Evolutionary conservation across 2,113 vertebrate species (phyloP), one percentile per base, ranked within the genome.

Genomic region (Morone saxatilis): DNA sequence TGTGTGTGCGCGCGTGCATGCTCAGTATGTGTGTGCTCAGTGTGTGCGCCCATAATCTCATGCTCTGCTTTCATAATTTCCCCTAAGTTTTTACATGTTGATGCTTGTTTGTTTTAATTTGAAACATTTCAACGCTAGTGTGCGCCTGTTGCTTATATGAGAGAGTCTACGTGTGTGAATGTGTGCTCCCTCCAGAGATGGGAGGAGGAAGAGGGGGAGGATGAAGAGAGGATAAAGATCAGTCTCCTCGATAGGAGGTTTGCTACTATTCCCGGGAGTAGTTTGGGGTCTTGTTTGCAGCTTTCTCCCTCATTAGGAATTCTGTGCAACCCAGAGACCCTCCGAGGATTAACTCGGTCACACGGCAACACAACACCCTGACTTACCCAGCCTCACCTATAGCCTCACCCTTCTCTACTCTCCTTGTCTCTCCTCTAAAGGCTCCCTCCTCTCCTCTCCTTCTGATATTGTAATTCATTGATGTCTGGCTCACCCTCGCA

Each of bases 271-370:
- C 83, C 90, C 50, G 6, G 38, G 87, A 82, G 88, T 70, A 16
- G 5, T 71, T 40, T 51, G 25, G 40, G 40, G 50, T 86, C 77
- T 83, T 83, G 73, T 90, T 92, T 81, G 86, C 87, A 59, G 84
- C 65, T 76, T 89, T 43, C 66, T 69, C 38, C 40, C 85, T 94
- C 80, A 91, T 95, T 93, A 91, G 78, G 78, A 78, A 93, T 92
- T 93, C 91, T 86, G 81, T 71, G 71, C 81, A 71, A 72, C 87
- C 77, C 71, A 53, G 19, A 53, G 54, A 85, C 65, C 76, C 81
- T 85, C 41, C 31, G 10, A 69, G 82, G 72, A 54, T 31, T 69
- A 38, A 68, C 43, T 45, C 3, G 14, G 72, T 86, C 83, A 86
- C 74, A 63, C 47, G n/a, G 89, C 74, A 88, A 88, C 88, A 85